Percentiles rank a stretch among this genome's conserved stretches.
Conservation (phyloP, 2,113 vertebrate species). For the Tragelaphus buxtoni region DNA sequence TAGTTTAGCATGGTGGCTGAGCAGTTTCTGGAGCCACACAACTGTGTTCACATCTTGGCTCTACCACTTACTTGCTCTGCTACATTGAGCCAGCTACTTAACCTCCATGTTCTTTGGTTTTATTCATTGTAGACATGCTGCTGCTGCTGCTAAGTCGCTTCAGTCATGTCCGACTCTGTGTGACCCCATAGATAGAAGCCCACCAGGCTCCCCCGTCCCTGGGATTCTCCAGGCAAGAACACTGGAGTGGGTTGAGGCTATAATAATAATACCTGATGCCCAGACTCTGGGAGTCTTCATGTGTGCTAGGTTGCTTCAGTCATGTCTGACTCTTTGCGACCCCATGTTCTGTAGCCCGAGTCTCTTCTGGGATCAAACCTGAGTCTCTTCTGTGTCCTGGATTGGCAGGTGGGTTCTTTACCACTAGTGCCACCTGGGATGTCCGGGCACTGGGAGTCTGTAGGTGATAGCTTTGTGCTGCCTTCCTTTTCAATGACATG, state of each 20-base stretch:
- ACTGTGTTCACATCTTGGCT: neutral
- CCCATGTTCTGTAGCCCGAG: neutral
- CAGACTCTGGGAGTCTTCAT: neutral
- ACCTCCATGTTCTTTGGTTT: neutral
- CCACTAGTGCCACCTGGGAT: neutral
- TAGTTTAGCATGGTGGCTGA: neutral
- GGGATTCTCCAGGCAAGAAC: too few relatives aligned
- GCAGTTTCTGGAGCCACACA: neutral
- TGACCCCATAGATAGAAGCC: too few relatives aligned
- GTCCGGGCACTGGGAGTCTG: neutral
- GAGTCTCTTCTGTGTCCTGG: neutral
- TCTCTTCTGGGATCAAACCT: neutral
- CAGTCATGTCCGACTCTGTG: too few relatives aligned
- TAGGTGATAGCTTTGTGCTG: neutral
- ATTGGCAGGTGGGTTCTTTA: neutral
- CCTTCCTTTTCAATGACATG: neutral
- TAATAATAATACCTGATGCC: neutral
- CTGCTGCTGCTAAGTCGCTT: too few relatives aligned
- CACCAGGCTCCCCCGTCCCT: too few relatives aligned
- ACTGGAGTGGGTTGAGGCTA: neutral
- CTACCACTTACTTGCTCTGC: neutral
- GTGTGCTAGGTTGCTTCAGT: neutral
- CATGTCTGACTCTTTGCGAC: neutral
- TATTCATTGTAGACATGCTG: neutral
- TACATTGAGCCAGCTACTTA: neutral